These are phyloP conservation scores for Alligator mississippiensis DNA, from an alignment of 2,113 vertebrate species.

Conservation along the genomic window DNA sequence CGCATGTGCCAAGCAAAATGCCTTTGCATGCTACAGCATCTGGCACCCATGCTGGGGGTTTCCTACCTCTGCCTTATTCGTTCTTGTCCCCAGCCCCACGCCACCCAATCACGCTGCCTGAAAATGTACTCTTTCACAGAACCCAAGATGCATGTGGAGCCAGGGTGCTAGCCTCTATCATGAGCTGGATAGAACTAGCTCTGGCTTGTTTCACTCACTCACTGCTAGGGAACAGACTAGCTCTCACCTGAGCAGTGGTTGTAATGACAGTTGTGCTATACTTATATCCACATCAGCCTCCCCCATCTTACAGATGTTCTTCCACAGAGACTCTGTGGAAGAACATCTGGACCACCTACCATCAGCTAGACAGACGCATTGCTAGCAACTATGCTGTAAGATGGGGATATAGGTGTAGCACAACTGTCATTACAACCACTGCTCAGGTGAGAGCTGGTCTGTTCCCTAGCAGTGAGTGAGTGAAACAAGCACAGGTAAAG, in stretches of 20 bases:
- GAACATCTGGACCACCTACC: not conserved
- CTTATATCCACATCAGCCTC: not conserved
- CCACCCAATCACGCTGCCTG: too few relatives aligned
- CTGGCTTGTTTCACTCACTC: not conserved
- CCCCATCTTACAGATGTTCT: not conserved
- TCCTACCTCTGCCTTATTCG: too few relatives aligned
- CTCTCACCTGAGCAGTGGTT: not conserved
- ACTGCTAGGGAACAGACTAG: not conserved
- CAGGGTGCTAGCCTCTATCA: too few relatives aligned
- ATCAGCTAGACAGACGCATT: not conserved
- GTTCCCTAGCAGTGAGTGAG: too few relatives aligned
- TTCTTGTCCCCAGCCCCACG: too few relatives aligned
- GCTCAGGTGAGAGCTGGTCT: not conserved
- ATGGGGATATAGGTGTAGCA: not conserved
- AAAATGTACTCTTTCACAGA: too few relatives aligned
- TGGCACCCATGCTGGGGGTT: too few relatives aligned
- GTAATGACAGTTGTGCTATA: not conserved
- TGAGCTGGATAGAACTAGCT: not conserved
- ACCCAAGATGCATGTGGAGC: too few relatives aligned
- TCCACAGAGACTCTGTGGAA: too few relatives aligned
- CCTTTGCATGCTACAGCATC: too few relatives aligned
- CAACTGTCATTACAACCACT: not conserved
- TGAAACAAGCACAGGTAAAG: not conserved
- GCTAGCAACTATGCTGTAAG: not conserved
- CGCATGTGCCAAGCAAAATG: too few relatives aligned